Conservation (phyloP, 1,140 invertebrate genomes). For the Eupristina koningsbergeri region DNA sequence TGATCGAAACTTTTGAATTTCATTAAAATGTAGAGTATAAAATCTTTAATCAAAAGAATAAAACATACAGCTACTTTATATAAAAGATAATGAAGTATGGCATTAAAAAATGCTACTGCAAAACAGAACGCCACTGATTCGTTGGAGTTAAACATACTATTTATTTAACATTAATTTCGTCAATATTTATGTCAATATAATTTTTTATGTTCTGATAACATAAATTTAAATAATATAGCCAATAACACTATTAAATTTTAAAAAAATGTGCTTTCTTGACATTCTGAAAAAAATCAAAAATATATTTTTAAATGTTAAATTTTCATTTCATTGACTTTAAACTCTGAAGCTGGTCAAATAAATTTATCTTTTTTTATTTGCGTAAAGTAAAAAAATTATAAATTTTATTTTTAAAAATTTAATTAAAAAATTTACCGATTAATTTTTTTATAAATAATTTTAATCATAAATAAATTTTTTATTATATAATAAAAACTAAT, state of each 20-base stretch:
- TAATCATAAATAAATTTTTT: no score
- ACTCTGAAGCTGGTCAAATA: slow-evolving; percentile 11
- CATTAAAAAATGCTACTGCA: slow-evolving; percentile 56
- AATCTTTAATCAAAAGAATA: slow-evolving; percentile 54
- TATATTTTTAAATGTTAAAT: neutral
- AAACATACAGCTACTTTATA: slow-evolving; percentile 57
- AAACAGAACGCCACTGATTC: slow-evolving; percentile 51
- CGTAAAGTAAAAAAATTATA: neutral
- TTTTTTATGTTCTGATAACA: no score
- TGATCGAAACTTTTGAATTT: slow-evolving; percentile 8
- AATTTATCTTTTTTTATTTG: slow-evolving; percentile 9
- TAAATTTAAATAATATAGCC: neutral
- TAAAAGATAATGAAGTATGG: slow-evolving; percentile 59
- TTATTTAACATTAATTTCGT: slow-evolving; percentile 25
- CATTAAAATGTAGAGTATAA: slow-evolving; percentile 49
- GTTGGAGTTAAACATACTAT: slow-evolving; percentile 35
- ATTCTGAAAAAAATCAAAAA: slow-evolving; percentile 15
- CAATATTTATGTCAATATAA: no score
- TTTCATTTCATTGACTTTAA: slow-evolving; percentile 10
- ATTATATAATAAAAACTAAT: no score
- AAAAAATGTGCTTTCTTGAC: neutral
- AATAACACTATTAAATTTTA: neutral
- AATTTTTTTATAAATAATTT: no score
- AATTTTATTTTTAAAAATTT: slow-evolving; percentile 6
- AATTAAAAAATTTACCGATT: no score